Conservation (phyloP, 2,888 invertebrate genomes). For the Torymus tubicola region DNA sequence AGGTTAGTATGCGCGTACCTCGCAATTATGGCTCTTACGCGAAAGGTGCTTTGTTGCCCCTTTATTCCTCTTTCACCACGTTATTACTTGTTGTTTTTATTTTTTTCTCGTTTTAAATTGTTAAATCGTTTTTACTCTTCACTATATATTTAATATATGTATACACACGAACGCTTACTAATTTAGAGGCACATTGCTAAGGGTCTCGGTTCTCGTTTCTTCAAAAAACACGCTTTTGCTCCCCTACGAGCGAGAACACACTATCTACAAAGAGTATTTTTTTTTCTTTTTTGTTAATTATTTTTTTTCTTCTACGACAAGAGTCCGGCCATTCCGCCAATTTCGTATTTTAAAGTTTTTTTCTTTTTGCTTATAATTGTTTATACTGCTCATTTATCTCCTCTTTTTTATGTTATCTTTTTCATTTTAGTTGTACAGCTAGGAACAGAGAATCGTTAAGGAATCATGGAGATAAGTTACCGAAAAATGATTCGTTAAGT, state of each 20-base stretch:
- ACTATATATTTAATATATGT: constrained; percentile 54
- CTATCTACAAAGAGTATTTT: constrained; percentile 63
- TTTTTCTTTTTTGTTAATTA: constrained; percentile 38
- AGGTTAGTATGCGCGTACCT: constrained; percentile 39
- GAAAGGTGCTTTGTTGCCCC: too few species aligned
- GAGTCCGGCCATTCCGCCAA: constrained; percentile 51
- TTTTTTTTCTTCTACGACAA: constrained; percentile 53
- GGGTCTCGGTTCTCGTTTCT: constrained; percentile 72
- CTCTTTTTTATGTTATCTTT: constrained; percentile 29
- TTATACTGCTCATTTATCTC: constrained; percentile 27
- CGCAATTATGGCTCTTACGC: not conserved
- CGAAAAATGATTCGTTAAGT: constrained; percentile 53
- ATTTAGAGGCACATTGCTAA: constrained; percentile 76
- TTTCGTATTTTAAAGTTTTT: constrained; percentile 43
- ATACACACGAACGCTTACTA: constrained; percentile 69
- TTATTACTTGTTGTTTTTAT: constrained; percentile 7
- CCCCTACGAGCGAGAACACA: constrained; percentile 69
- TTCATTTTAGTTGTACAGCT: constrained; percentile 43
- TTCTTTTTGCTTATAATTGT: constrained; percentile 53
- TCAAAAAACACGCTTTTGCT: constrained; percentile 63
- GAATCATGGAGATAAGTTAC: constrained; percentile 51
- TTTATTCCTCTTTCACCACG: not conserved
- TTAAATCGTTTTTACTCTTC: constrained; percentile 47
- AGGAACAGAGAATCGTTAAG: constrained; percentile 53
- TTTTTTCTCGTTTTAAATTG: constrained; percentile 42